Percentiles rank a stretch among this genome's conserved stretches.
Evolutionary conservation across 1,140 invertebrate genomes (phyloP).

Genomic region (Drosophila micromelanica): DNA sequence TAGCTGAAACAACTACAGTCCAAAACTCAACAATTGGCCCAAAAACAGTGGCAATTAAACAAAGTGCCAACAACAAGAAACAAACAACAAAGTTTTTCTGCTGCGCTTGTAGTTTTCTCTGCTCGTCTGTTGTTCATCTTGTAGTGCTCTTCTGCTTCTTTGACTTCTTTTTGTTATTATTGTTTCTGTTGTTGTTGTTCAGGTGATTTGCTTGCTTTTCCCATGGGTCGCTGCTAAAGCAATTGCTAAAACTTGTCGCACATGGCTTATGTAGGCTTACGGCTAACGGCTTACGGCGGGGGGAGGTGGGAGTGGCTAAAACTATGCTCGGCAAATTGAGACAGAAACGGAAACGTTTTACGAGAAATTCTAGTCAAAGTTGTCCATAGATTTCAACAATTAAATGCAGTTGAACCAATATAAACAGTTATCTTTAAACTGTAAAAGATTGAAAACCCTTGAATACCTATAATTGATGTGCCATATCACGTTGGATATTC

Average conservation of each 20-base stretch:
- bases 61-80: conserved; percentile 26
- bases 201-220: conserved; percentile 27
- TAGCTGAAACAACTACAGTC: conserved; percentile 42
- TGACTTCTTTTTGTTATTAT: conserved; percentile 14
- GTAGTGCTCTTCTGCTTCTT: conserved; percentile 3
- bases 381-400: not conserved
- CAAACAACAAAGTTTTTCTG: conserved; percentile 39
- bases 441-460: not conserved
- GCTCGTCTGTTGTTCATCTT: not conserved
- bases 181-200: conserved; percentile 6
- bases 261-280: conserved; percentile 30
- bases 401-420: too few relatives aligned
- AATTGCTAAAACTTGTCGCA: conserved; percentile 41
- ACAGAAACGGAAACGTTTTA: not conserved
- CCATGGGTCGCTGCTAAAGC: conserved; percentile 30
- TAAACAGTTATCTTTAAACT: too few relatives aligned
- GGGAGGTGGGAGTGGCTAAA: not conserved
- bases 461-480: not conserved
- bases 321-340: conserved; percentile 4
- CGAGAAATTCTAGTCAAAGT: not conserved
- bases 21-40: conserved; percentile 27
- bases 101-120: conserved; percentile 17
- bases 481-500: too few relatives aligned
- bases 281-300: too few relatives aligned
- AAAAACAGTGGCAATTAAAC: conserved; percentile 34